A percentile compares a stretch with the other conserved stretches of the same genome.
Evolutionary conservation across 2,888 invertebrate genomes (phyloP).

Genomic region (Aromia moschata): DNA sequence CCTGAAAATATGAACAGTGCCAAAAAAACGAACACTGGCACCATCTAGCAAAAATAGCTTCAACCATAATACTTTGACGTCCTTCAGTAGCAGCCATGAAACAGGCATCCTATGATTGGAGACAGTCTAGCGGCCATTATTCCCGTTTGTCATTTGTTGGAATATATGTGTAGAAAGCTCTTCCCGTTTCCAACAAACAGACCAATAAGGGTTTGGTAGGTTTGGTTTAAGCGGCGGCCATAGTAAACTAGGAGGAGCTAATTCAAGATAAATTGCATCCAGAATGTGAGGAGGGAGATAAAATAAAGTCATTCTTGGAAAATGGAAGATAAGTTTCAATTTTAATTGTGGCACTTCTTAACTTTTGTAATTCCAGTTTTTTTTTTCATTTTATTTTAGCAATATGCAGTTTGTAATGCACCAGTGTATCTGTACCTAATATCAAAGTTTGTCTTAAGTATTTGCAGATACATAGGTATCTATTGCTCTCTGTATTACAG

Average conservation of each 20-base stretch:
- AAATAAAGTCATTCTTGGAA: constrained; percentile 37
- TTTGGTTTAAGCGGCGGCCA: constrained; percentile 54
- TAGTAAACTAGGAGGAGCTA: constrained; percentile 58
- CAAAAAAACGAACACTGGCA: constrained; percentile 36
- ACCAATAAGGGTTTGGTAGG: constrained; percentile 53
- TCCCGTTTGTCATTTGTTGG: constrained; percentile 58
- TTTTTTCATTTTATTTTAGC: background rate
- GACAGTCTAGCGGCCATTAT: constrained; percentile 64
- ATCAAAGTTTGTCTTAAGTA: too few relatives aligned
- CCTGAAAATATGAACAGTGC: too few relatives aligned
- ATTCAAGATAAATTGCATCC: constrained; percentile 43
- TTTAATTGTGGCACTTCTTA: constrained; percentile 47
- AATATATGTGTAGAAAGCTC: constrained; percentile 56
- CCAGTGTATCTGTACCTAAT: too few relatives aligned
- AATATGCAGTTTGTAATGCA: constrained; percentile 3
- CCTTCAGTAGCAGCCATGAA: constrained; percentile 47
- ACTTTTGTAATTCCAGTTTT: constrained; percentile 29
- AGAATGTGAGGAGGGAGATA: constrained; percentile 19
- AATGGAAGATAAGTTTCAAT: constrained; percentile 44
- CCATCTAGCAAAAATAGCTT: constrained; percentile 49
- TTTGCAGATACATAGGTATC: too few relatives aligned
- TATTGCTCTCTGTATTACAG: too few relatives aligned
- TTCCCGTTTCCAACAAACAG: constrained; percentile 51
- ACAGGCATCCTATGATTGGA: constrained; percentile 60
- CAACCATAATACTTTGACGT: constrained; percentile 37